phyloP scores from a whole-genome alignment of 2,797 vertebrate genomes.

The Limosa lapponica region DNA sequence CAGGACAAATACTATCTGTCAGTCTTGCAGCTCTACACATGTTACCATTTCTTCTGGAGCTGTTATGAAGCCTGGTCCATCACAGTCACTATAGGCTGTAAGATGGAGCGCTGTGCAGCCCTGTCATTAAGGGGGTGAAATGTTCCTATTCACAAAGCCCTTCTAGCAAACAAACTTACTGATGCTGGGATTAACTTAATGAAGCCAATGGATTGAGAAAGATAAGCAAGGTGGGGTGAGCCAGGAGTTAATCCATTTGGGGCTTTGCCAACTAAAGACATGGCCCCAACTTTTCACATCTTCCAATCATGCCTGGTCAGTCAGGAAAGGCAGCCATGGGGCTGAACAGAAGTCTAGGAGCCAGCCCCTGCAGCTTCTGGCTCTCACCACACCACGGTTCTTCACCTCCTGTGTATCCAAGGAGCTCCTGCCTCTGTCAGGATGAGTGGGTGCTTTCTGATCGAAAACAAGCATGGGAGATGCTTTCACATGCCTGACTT shows the following conservation, averaged over 20 bases:
- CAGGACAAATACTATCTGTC: not conserved
- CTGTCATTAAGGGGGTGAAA: not conserved
- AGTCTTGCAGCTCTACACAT: not conserved
- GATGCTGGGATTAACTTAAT: not conserved
- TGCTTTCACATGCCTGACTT: not conserved
- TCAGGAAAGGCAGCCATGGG: not conserved
- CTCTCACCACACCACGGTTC: not conserved
- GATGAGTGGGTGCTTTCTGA: not conserved
- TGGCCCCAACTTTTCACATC: not conserved
- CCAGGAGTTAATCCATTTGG: not conserved
- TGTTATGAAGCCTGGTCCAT: not conserved
- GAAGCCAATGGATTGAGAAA: not conserved
- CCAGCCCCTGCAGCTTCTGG: not conserved
- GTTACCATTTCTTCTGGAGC: not conserved
- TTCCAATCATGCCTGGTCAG: not conserved
- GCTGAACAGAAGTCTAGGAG: not conserved
- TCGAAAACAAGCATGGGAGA: not conserved
- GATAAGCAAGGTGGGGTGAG: accelerated
- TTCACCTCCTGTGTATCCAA: not conserved
- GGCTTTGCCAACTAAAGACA: not conserved
- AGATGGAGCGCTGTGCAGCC: not conserved
- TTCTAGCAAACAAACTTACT: not conserved
- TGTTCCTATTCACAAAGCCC: not conserved
- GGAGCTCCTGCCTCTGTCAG: not conserved
- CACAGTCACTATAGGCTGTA: not conserved